Base-by-base conservation (phyloP, 2,888 invertebrate species). In the Glaucopsyche alexis region DNA sequence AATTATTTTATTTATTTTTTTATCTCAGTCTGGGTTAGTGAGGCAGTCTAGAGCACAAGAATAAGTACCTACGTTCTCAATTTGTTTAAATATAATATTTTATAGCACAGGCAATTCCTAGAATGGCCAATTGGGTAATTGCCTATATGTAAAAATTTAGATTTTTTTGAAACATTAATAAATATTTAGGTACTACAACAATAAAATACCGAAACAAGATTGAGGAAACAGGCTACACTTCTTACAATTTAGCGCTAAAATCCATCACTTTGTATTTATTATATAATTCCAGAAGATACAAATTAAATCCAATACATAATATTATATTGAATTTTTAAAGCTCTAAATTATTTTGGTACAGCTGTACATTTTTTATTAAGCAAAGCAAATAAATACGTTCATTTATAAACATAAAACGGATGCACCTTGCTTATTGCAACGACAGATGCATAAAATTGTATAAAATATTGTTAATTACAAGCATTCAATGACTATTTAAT, bases 341-440 rank as follows among this genome's bases (percentile, higher is more conserved):
- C 8, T 9, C 2, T 29, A 4, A 19, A 19, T 60, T 19, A 60
- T 29, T 60, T 60, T 29, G 7, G 2, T 14, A 29, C 29, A 29
- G 29, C 29, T 60, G 60, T 60, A 14, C 60, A 60, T 29, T 38
- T 60, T 55, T 60, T 60, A 60, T 60, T 13, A 13, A 60, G 29
- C 13, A 60, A 60, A 60, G 29, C 29, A 71, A 29, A 71, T 52
- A 55, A 71, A 50, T 52, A 71, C 38, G 19, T 29, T 5, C 11
- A 60, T 42, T 42, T 42, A 42, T 69, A 49, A 45, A 11, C 52
- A 55, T 52, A 67, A 72, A 64, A 70, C 49, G 60, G 72, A 74
- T 75, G 76, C 79, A 79, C 77, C 78, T 79, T 79, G 78, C 78
- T 75, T 71, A 29, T 72, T 72, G 74, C 75, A 74, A 74, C 67